A percentile compares a stretch with the other conserved stretches of the same genome.
These are phyloP conservation scores for Metacarcinus magister DNA, from an alignment of 2,888 invertebrate genomes.

Conservation along the genomic window DNA sequence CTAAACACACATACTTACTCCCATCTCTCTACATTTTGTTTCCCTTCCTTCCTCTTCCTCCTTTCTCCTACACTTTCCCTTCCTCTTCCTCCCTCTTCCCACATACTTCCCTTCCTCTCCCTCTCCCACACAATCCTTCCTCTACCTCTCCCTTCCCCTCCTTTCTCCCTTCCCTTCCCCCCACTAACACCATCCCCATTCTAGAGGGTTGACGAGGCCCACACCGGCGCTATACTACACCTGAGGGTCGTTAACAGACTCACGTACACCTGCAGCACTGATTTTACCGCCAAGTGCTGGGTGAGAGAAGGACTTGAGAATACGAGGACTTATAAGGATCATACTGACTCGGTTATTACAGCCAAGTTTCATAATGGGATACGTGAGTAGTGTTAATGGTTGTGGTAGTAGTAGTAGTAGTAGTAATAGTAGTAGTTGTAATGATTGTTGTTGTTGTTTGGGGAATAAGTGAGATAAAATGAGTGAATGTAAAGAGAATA, in stretches of 20 bases:
- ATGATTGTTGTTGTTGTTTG: no score
- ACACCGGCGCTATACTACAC: slow-evolving; percentile 47
- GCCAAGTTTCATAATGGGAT: slow-evolving; percentile 85
- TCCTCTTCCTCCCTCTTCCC: no score
- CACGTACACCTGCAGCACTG: slow-evolving; percentile 57
- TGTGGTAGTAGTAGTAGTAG: neutral
- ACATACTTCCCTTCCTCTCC: no score
- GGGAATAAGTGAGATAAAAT: no score
- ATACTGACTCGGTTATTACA: slow-evolving; percentile 84
- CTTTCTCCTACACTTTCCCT: no score
- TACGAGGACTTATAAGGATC: slow-evolving; percentile 85
- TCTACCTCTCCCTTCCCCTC: neutral
- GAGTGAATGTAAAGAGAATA: neutral
- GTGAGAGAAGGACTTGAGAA: slow-evolving; percentile 80
- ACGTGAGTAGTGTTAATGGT: slow-evolving; percentile 82
- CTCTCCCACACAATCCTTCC: neutral
- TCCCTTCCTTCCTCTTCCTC: neutral
- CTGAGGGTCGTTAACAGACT: slow-evolving; percentile 54
- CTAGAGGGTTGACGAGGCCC: slow-evolving; percentile 58
- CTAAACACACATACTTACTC: no score
- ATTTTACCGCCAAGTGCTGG: slow-evolving; percentile 60
- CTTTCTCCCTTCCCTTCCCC: neutral
- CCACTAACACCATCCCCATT: neutral
- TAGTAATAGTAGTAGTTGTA: no score
- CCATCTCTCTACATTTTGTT: neutral